Conservation (phyloP, 2,113 vertebrate species). For the Melanostigma gelatinosum region DNA sequence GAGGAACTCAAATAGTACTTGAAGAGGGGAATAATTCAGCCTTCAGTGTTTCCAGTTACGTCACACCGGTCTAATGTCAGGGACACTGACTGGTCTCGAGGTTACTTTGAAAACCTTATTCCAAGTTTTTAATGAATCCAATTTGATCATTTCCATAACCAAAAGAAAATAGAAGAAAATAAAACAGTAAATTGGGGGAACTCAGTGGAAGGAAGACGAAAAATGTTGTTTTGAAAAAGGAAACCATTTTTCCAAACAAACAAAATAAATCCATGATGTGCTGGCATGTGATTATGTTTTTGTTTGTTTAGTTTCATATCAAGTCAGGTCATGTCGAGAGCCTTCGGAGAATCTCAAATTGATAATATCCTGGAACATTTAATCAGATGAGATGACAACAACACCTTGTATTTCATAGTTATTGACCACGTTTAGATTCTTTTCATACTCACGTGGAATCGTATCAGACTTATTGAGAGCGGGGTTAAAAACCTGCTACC, state of each 20-base stretch:
- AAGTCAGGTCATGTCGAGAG: slow-evolving; percentile 30
- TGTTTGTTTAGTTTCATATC: slow-evolving; percentile 13
- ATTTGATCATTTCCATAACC: slow-evolving; percentile 7
- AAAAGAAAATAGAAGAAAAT: slow-evolving; percentile 2
- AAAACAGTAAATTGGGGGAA: neutral
- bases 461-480: neutral
- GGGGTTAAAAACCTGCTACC: neutral
- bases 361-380: slow-evolving; percentile 43
- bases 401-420: neutral
- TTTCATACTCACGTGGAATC: neutral
- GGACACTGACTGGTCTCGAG: slow-evolving; percentile 28
- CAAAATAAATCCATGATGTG: neutral
- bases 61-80: slow-evolving; percentile 34
- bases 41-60: slow-evolving; percentile 46
- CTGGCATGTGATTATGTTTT: slow-evolving; percentile 1
- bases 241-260: slow-evolving; percentile 7
- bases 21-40: slow-evolving; percentile 25
- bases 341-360: neutral
- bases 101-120: slow-evolving; percentile 1
- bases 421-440: neutral
- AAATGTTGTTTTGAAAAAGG: neutral
- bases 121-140: slow-evolving; percentile 10
- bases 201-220: neutral
- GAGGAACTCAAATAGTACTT: slow-evolving; percentile 26
- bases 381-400: slow-evolving; percentile 19